Conservation (phyloP, 2,113 vertebrate species). For the Carassius auratus region DNA sequence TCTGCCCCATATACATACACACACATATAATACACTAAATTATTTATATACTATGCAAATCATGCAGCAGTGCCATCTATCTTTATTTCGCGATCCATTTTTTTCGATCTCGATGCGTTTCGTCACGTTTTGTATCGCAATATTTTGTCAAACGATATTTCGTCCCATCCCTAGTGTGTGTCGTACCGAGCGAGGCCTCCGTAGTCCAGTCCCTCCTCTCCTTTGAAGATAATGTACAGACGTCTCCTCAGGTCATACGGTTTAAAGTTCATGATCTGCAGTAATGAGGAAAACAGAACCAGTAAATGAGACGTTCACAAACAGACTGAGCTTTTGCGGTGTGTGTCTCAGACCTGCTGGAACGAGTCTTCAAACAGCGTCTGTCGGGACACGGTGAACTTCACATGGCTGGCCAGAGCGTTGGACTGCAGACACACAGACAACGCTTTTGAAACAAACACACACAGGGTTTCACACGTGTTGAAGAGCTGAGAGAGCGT, state of each 20-base stretch:
- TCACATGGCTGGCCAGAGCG: slow-evolving; percentile 95
- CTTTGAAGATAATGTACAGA: slow-evolving; percentile 97
- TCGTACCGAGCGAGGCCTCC: slow-evolving; percentile 93
- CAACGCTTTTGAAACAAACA: not conserved
- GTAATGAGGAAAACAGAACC: not conserved
- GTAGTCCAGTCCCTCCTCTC: slow-evolving; percentile 98
- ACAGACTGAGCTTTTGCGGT: not conserved
- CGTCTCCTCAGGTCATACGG: slow-evolving; percentile 95
- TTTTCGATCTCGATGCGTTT: too few relatives aligned
- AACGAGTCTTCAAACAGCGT: slow-evolving; percentile 98
- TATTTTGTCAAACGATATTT: too few relatives aligned
- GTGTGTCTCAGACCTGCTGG: slow-evolving; percentile 84
- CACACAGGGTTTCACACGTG: not conserved
- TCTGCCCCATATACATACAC: too few relatives aligned
- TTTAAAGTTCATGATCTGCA: slow-evolving; percentile 97
- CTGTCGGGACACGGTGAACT: slow-evolving; percentile 97
- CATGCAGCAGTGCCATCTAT: too few relatives aligned
- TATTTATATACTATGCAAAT: too few relatives aligned
- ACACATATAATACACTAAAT: too few relatives aligned
- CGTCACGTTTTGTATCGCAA: too few relatives aligned
- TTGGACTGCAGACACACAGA: slow-evolving; percentile 83
- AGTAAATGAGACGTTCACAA: not conserved
- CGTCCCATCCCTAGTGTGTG: not conserved
- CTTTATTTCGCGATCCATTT: too few relatives aligned
- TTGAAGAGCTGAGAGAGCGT: slow-evolving; percentile 1